Percentiles rank a stretch among this genome's conserved stretches.
Evolutionary conservation across 2,797 vertebrate species (phyloP).

Genomic region (Sebastiscus tertius): DNA sequence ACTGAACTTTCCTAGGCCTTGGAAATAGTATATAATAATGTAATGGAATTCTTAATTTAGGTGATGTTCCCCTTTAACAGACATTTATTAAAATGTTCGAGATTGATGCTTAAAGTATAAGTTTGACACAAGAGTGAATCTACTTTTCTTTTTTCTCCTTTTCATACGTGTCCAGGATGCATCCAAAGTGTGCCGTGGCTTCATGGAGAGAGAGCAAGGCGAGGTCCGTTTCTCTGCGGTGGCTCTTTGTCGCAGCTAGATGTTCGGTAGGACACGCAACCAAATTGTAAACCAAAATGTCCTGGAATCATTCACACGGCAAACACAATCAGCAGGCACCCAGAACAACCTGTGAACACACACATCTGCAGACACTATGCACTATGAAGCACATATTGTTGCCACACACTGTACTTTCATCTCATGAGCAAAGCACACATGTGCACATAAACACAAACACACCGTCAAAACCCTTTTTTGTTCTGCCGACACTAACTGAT

Average conservation of each 20-base stretch:
- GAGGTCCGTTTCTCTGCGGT: slow-evolving; percentile 96
- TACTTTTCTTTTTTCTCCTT: not conserved
- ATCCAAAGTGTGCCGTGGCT: slow-evolving; percentile 91
- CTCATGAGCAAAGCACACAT: slow-evolving; percentile 47
- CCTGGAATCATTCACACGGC: slow-evolving; percentile 32
- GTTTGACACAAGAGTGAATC: not conserved
- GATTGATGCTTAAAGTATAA: not conserved
- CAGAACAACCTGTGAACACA: slow-evolving; percentile 45
- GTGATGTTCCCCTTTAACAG: not conserved
- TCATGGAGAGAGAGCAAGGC: slow-evolving; percentile 91
- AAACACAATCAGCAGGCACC: slow-evolving; percentile 52
- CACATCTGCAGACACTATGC: slow-evolving; percentile 69
- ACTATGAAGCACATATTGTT: slow-evolving; percentile 61
- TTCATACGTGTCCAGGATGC: slow-evolving; percentile 84
- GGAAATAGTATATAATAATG: too few relatives aligned
- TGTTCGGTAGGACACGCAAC: not conserved
- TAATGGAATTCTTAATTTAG: too few relatives aligned
- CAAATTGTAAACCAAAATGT: slow-evolving; percentile 51
- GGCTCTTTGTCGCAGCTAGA: slow-evolving; percentile 88
- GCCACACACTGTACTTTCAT: slow-evolving; percentile 45
- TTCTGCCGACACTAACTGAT: slow-evolving; percentile 38
- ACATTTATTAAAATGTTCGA: not conserved
- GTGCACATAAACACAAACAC: slow-evolving; percentile 21
- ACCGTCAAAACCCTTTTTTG: slow-evolving; percentile 32
- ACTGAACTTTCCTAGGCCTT: too few relatives aligned